phyloP scores from a whole-genome alignment of 2,797 vertebrate species.

The Chaunax sp. region DNA sequence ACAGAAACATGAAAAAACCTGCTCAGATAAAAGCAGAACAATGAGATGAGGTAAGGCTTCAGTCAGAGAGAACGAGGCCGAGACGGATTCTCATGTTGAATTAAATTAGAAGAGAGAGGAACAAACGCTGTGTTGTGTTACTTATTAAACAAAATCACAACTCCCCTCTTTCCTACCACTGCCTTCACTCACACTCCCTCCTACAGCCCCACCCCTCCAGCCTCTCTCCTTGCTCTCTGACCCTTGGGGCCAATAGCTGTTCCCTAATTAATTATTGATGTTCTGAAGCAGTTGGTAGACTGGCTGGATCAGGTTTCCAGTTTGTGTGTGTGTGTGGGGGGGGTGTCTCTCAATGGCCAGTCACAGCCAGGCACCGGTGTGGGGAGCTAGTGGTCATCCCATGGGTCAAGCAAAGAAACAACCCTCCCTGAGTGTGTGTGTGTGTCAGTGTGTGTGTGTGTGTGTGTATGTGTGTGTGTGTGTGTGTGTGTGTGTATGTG shows the following conservation, averaged over 20 bases:
- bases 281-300: slow-evolving; percentile 86
- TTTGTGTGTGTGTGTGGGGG: slow-evolving; percentile 11
- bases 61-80: neutral
- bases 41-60: neutral
- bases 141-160: slow-evolving; percentile 84
- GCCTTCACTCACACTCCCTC: slow-evolving; percentile 53
- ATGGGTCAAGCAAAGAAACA: slow-evolving; percentile 60
- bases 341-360: slow-evolving; percentile 70
- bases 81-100: slow-evolving; percentile 40
- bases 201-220: slow-evolving; percentile 6
- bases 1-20: neutral
- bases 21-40: neutral
- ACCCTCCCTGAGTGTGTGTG: slow-evolving; percentile 16
- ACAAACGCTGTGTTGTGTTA: slow-evolving; percentile 78
- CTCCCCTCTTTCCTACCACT: slow-evolving; percentile 54
- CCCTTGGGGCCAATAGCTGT: slow-evolving; percentile 87
- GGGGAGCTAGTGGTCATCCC: slow-evolving; percentile 71
- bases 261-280: slow-evolving; percentile 92
- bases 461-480: slow-evolving; percentile 3
- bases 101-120: slow-evolving; percentile 67
- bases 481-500: too few species aligned
- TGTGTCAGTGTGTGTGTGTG: slow-evolving; percentile 30
- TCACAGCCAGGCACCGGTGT: slow-evolving; percentile 66
- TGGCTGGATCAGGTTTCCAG: slow-evolving; percentile 83
- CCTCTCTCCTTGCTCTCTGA: slow-evolving; percentile 78